Percentiles rank a stretch among this genome's conserved stretches.
Evolutionary conservation across 1,140 invertebrate species (phyloP).

Genomic region (Mactra quadrangularis): DNA sequence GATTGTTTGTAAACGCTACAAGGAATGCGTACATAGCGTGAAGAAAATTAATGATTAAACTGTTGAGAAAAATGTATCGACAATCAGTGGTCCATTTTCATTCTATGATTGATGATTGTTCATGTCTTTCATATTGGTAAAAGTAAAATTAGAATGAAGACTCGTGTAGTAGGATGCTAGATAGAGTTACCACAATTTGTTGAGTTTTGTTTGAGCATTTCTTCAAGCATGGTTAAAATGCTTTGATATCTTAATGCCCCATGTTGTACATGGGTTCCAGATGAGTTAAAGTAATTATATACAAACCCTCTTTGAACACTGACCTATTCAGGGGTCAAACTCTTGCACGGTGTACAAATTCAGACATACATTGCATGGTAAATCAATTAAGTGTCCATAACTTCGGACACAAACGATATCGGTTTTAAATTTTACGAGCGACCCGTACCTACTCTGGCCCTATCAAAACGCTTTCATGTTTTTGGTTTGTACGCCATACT

Average conservation of each 20-base stretch:
- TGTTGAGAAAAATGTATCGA: conserved; percentile 25
- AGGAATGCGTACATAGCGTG: conserved; percentile 27
- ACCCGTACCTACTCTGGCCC: too few species aligned
- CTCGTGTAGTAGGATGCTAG: too few species aligned
- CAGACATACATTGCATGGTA: background rate
- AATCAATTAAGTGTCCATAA: conserved; percentile 24
- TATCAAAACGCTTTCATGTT: too few species aligned
- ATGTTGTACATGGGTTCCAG: conserved; percentile 28
- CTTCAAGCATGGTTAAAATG: conserved; percentile 4
- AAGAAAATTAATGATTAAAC: conserved; percentile 34
- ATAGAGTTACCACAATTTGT: conserved; percentile 6
- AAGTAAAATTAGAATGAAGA: too few species aligned
- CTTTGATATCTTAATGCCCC: conserved; percentile 41
- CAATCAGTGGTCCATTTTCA: conserved; percentile 15
- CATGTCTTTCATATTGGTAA: conserved; percentile 17
- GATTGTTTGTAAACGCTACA: conserved; percentile 36
- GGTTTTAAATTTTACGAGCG: too few species aligned
- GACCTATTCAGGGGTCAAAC: background rate
- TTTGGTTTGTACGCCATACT: too few species aligned
- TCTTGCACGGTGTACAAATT: background rate
- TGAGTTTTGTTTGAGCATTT: background rate
- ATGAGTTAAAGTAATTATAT: conserved; percentile 4
- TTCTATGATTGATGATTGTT: conserved; percentile 12
- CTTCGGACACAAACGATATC: too few species aligned
- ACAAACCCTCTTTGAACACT: background rate